phyloP scores from a whole-genome alignment of 1,140 invertebrate species.

The Cyclargus thomasi region DNA sequence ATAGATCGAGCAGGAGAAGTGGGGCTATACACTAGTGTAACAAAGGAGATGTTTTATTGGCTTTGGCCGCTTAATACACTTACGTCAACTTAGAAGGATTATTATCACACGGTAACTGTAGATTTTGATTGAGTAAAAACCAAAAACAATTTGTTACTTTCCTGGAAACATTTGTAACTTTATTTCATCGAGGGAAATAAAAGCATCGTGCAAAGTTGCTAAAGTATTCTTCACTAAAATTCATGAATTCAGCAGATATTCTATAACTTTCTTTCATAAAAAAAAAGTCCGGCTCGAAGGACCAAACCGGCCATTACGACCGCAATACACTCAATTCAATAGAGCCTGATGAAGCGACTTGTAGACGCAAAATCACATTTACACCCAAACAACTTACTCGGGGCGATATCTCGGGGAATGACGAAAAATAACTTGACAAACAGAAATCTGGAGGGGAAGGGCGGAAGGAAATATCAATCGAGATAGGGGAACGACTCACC shows the following conservation, averaged over 20 bases:
- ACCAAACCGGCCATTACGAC: not conserved
- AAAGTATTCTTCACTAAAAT: not conserved
- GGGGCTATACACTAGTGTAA: not conserved
- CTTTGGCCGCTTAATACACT: not conserved
- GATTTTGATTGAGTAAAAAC: too few species aligned
- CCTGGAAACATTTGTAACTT: too few species aligned
- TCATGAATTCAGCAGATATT: not conserved
- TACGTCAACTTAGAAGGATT: too few species aligned
- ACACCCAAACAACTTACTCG: not conserved
- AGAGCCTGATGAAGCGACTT: not conserved
- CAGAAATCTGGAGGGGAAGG: conserved; percentile 22
- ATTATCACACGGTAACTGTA: too few species aligned
- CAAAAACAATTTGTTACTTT: too few species aligned
- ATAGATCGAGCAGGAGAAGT: not conserved
- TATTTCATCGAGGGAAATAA: too few species aligned
- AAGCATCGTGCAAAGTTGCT: too few species aligned
- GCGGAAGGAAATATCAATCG: conserved; percentile 59
- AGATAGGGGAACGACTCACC: conserved; percentile 53
- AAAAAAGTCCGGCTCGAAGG: not conserved
- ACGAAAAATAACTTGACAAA: conserved; percentile 21
- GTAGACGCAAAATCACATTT: conserved; percentile 3
- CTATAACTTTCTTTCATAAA: not conserved
- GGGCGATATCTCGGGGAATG: conserved; percentile 9
- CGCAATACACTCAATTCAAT: conserved; percentile 1
- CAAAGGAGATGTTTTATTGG: conserved; percentile 10